Conservation (phyloP, 1,140 invertebrate species). For the Caenorhabditis latens region DNA sequence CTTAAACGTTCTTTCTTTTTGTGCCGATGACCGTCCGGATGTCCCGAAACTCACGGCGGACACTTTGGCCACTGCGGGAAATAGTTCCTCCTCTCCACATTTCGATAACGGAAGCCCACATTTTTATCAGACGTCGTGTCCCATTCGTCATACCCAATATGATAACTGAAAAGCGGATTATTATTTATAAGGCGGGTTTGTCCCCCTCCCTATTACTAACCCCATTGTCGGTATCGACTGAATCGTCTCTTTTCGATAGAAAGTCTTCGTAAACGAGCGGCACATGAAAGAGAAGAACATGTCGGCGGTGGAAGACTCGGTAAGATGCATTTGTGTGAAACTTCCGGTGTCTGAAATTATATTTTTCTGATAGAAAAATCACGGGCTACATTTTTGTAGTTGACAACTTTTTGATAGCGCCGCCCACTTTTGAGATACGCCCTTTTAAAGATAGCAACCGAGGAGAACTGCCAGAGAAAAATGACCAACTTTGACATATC, state of each 20-base stretch:
- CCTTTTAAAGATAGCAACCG: no score
- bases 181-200: background rate
- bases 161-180: slow-evolving; percentile 57
- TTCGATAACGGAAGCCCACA: slow-evolving; percentile 69
- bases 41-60: slow-evolving; percentile 25
- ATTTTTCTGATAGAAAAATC: background rate
- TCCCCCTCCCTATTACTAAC: no score
- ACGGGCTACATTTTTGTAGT: background rate
- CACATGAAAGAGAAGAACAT: slow-evolving; percentile 70
- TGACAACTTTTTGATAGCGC: background rate
- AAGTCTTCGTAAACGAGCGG: slow-evolving; percentile 68
- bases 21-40: background rate
- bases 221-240: slow-evolving; percentile 63
- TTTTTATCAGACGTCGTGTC: slow-evolving; percentile 70
- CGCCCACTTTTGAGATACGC: background rate
- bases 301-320: slow-evolving; percentile 46
- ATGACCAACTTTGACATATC: no score
- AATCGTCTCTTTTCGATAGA: slow-evolving; percentile 53
- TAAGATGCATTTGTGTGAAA: slow-evolving; percentile 60
- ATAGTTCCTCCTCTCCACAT: slow-evolving; percentile 69
- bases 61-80: slow-evolving; percentile 71
- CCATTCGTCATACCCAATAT: slow-evolving; percentile 54
- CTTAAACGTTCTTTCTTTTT: background rate
- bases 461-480: no score
- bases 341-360: slow-evolving; percentile 65